These are phyloP conservation scores for Tauraco erythrolophus DNA, from an alignment of 2,113 vertebrate species.

Conservation along the genomic window DNA sequence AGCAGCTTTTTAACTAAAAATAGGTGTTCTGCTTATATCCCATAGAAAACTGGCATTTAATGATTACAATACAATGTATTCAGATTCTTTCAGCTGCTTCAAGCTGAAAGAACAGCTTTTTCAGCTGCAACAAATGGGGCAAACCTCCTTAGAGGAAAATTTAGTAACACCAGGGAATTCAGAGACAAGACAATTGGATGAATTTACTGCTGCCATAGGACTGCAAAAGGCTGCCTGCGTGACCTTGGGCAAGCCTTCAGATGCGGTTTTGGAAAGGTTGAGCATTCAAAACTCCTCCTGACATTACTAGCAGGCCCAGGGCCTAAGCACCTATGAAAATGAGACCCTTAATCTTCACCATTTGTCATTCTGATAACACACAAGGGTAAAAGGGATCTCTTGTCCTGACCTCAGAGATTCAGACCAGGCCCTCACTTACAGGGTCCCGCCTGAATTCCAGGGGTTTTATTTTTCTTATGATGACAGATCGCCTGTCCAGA, in stretches of 20 bases:
- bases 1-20: slow-evolving; percentile 61
- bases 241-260: slow-evolving; percentile 4
- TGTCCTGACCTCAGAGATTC: background rate
- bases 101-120: slow-evolving; percentile 30
- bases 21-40: slow-evolving; percentile 49
- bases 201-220: slow-evolving; percentile 14
- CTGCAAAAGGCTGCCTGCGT: background rate
- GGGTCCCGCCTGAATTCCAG: background rate
- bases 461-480: background rate
- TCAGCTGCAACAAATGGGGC: slow-evolving; percentile 7
- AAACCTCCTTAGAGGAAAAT: slow-evolving; percentile 47
- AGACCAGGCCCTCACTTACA: background rate
- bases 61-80: slow-evolving; percentile 23
- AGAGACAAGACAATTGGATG: slow-evolving; percentile 19
- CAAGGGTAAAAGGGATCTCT: background rate
- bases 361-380: background rate
- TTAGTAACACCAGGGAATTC: slow-evolving; percentile 10
- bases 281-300: background rate
- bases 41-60: slow-evolving; percentile 40
- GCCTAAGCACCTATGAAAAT: background rate
- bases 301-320: background rate
- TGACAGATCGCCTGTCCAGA: background rate
- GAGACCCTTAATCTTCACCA: background rate
- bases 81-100: slow-evolving; percentile 35
- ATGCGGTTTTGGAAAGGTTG: background rate